Evolutionary conservation across 2,888 invertebrate species (phyloP).

Genomic region (Busseola fusca): DNA sequence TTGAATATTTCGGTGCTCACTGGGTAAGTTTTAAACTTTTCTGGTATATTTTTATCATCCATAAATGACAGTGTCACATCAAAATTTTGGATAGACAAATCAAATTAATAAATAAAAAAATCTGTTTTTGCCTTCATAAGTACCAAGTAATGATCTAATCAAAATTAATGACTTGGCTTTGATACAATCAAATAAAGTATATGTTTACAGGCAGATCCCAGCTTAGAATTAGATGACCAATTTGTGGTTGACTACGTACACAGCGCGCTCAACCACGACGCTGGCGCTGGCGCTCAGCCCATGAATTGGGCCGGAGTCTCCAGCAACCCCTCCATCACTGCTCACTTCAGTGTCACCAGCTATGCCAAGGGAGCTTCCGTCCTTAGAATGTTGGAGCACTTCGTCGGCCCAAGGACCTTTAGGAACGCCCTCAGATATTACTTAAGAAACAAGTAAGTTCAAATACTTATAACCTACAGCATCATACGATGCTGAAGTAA

Average conservation of each 20-base stretch:
- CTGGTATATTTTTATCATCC: neutral
- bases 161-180: neutral
- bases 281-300: slow-evolving; percentile 77
- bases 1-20: slow-evolving; percentile 91
- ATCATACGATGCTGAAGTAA: too few species aligned
- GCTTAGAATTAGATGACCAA: slow-evolving; percentile 85
- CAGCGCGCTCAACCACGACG: slow-evolving; percentile 89
- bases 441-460: slow-evolving; percentile 87
- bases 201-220: slow-evolving; percentile 74
- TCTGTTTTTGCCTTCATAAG: neutral
- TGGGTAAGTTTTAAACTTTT: slow-evolving; percentile 72
- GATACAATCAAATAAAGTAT: neutral
- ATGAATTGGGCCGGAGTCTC: slow-evolving; percentile 89
- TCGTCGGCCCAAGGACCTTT: slow-evolving; percentile 89
- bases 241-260: slow-evolving; percentile 92
- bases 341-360: slow-evolving; percentile 91
- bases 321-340: slow-evolving; percentile 84
- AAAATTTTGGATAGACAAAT: neutral
- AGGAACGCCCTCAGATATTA: slow-evolving; percentile 89
- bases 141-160: neutral
- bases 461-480: neutral
- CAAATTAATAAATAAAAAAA: neutral
- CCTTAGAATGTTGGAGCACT: slow-evolving; percentile 91
- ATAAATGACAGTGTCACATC: neutral
- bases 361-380: slow-evolving; percentile 92